Percentiles rank a stretch among this genome's conserved stretches.
phyloP scores from a whole-genome alignment of 2,113 vertebrate genomes.

The Cariama cristata region DNA sequence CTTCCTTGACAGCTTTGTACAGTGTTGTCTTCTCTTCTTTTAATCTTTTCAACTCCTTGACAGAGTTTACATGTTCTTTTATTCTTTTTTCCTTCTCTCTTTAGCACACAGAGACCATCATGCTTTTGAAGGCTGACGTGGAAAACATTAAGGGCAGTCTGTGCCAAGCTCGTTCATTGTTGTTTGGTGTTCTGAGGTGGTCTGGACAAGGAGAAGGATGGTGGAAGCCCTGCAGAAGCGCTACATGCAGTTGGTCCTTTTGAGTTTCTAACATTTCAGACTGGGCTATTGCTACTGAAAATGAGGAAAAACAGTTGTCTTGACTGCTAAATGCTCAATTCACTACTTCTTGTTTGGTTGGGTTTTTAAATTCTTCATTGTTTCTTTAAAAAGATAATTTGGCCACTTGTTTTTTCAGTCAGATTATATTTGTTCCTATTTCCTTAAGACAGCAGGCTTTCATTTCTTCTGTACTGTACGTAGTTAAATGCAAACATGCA shows the following conservation, averaged over 20 bases:
- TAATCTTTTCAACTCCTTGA: background rate
- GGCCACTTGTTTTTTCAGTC: background rate
- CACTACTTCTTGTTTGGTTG: background rate
- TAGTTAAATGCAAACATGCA: slow-evolving; percentile 43
- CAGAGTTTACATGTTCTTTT: background rate
- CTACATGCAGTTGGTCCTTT: background rate
- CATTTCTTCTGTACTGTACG: slow-evolving; percentile 36
- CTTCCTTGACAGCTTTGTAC: background rate
- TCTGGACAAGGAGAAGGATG: slow-evolving; percentile 59
- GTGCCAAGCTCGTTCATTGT: slow-evolving; percentile 65
- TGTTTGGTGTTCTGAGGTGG: slow-evolving; percentile 62
- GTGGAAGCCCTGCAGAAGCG: slow-evolving; percentile 62
- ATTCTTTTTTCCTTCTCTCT: slow-evolving; percentile 9
- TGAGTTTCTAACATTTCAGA: slow-evolving; percentile 58
- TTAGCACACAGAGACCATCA: slow-evolving; percentile 94
- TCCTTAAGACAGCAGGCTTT: slow-evolving; percentile 1
- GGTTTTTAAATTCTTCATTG: background rate
- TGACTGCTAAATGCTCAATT: background rate
- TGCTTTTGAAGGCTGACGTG: slow-evolving; percentile 92
- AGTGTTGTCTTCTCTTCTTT: background rate
- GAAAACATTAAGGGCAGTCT: slow-evolving; percentile 81
- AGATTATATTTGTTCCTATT: slow-evolving; percentile 32
- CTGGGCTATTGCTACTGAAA: background rate
- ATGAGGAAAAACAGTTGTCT: background rate
- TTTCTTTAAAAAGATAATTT: background rate